Evolutionary conservation across 2,797 vertebrate species (phyloP).

Genomic region (Taenioides sp.): DNA sequence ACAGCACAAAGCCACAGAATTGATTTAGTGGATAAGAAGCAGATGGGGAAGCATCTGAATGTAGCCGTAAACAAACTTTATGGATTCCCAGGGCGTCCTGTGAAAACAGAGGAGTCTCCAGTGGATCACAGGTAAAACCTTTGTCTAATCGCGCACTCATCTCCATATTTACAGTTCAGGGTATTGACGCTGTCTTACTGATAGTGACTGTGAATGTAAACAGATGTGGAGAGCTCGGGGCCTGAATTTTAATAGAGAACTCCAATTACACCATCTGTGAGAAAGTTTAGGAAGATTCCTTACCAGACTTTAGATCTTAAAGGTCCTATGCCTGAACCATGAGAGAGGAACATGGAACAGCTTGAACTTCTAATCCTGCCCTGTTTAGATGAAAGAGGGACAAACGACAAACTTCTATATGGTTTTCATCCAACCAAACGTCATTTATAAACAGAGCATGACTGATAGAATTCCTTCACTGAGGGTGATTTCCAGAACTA

Average conservation of each 20-base stretch:
- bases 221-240: not conserved
- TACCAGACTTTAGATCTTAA: not conserved
- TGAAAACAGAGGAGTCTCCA: conserved; percentile 14
- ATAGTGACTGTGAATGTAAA: not conserved
- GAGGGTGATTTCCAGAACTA: no score
- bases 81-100: conserved; percentile 37
- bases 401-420: not conserved
- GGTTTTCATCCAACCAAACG: not conserved
- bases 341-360: not conserved
- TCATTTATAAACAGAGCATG: not conserved
- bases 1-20: conserved; percentile 48
- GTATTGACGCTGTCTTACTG: not conserved
- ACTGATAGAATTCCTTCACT: no score
- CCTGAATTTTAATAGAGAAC: not conserved
- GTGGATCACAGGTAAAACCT: conserved; percentile 25
- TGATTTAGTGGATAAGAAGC: conserved; percentile 59
- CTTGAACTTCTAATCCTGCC: not conserved
- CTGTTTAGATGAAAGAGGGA: not conserved
- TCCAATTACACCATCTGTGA: not conserved
- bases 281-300: not conserved
- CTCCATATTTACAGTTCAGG: conserved; percentile 5
- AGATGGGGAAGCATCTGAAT: conserved; percentile 55
- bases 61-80: conserved; percentile 55
- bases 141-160: conserved; percentile 14
- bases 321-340: not conserved